A percentile compares a stretch with the other conserved stretches of the same genome.
phyloP scores from a whole-genome alignment of 2,888 invertebrate species.

The Corythucha ciliata region DNA sequence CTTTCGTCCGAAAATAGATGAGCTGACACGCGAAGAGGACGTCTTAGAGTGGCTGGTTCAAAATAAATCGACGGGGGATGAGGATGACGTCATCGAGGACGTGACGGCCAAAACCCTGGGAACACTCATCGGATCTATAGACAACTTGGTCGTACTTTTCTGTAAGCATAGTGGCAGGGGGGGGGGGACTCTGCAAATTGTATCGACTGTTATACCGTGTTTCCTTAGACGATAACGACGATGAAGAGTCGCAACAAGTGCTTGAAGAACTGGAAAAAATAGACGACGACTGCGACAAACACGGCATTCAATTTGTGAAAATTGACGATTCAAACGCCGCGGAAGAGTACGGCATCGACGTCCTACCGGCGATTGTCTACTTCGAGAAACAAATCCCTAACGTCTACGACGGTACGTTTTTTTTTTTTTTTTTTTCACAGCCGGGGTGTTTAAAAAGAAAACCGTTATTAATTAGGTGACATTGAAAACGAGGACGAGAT shows the following conservation, averaged over 20 bases:
- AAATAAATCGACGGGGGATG: constrained; percentile 87
- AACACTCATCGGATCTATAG: constrained; percentile 79
- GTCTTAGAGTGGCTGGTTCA: constrained; percentile 88
- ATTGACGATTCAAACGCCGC: constrained; percentile 80
- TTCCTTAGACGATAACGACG: constrained; percentile 76
- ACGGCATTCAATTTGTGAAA: constrained; percentile 87
- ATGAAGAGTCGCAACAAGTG: constrained; percentile 77
- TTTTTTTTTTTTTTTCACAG: no score
- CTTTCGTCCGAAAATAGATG: constrained; percentile 52
- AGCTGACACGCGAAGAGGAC: constrained; percentile 81
- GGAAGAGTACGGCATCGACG: constrained; percentile 75
- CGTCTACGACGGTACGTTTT: constrained; percentile 67
- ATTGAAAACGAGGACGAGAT: constrained; percentile 82
- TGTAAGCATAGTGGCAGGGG: constrained; percentile 53
- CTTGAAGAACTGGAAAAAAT: constrained; percentile 82
- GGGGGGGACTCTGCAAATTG: neutral
- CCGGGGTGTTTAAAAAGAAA: no score
- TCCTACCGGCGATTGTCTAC: constrained; percentile 76
- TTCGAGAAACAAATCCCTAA: constrained; percentile 90
- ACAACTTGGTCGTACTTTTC: constrained; percentile 84
- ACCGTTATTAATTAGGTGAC: no score
- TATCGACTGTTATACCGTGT: no score
- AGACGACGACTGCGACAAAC: constrained; percentile 85
- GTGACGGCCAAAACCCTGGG: constrained; percentile 82
- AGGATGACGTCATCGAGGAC: constrained; percentile 88